These are phyloP conservation scores for Eretmochelys imbricata DNA, from an alignment of 2,113 vertebrate species.

Conservation along the genomic window DNA sequence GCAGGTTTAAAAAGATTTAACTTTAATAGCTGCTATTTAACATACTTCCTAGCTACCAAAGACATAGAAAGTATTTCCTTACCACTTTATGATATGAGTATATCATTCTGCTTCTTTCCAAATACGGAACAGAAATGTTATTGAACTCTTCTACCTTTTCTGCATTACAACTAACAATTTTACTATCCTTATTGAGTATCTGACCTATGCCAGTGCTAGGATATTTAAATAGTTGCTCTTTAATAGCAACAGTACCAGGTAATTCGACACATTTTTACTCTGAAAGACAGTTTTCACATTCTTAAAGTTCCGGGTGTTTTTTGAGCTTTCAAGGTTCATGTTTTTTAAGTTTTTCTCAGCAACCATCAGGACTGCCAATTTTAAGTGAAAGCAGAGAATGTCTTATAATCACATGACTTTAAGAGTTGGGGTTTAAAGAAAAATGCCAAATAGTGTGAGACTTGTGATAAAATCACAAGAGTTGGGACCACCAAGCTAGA, in stretches of 20 bases:
- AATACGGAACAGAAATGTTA: neutral
- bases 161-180: neutral
- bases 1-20: neutral
- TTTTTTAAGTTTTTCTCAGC: neutral
- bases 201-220: neutral
- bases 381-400: neutral
- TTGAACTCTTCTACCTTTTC: neutral
- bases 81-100: rapidly evolving
- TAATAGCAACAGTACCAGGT: neutral
- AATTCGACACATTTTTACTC: neutral
- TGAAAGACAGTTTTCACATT: neutral
- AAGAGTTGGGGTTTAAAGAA: neutral
- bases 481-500: neutral
- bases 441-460: neutral
- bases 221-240: neutral
- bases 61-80: neutral
- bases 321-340: neutral
- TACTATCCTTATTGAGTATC: neutral
- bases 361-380: neutral
- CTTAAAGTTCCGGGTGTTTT: neutral
- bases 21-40: neutral
- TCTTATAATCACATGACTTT: neutral
- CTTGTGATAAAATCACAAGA: neutral
- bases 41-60: neutral
- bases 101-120: neutral